These are phyloP conservation scores for Drosophila melanica DNA, from an alignment of 1,140 invertebrate genomes.

Conservation along the genomic window DNA sequence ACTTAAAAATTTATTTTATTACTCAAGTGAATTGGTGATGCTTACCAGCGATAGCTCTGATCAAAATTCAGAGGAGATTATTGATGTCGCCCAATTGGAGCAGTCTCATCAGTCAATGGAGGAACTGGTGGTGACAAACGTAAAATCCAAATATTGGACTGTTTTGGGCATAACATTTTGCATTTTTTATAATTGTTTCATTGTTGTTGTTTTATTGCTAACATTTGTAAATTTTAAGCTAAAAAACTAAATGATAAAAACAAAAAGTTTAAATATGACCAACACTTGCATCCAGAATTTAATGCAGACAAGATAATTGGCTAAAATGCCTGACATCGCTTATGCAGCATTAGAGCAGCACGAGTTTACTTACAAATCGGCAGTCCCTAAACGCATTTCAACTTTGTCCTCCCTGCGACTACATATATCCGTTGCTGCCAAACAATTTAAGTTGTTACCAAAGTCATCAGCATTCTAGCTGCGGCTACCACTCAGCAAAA, in stretches of 20 bases:
- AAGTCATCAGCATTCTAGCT: slow-evolving; percentile 73
- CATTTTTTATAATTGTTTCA: slow-evolving; percentile 48
- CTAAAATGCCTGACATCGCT: slow-evolving; percentile 21
- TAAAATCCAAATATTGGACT: slow-evolving; percentile 23
- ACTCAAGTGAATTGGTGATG: slow-evolving; percentile 34
- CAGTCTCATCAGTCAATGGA: not conserved
- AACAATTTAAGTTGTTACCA: slow-evolving; percentile 81
- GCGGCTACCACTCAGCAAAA: slow-evolving; percentile 51
- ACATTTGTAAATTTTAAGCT: slow-evolving; percentile 28
- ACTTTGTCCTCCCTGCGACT: slow-evolving; percentile 48
- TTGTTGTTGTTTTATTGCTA: slow-evolving; percentile 37
- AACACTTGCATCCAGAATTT: not conserved
- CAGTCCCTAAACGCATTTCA: slow-evolving; percentile 63
- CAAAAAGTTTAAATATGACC: not conserved
- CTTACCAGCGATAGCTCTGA: not conserved
- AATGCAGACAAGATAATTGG: slow-evolving; percentile 24
- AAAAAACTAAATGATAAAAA: slow-evolving; percentile 12
- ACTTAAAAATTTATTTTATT: not conserved
- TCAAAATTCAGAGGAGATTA: not conserved
- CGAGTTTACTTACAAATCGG: slow-evolving; percentile 44
- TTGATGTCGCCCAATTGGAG: slow-evolving; percentile 7
- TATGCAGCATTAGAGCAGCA: slow-evolving; percentile 14
- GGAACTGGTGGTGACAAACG: too few relatives aligned
- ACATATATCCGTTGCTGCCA: slow-evolving; percentile 54
- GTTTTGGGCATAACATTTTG: slow-evolving; percentile 44